Conservation (phyloP, 2,888 invertebrate genomes). For the Cheiracanthium punctorium region DNA sequence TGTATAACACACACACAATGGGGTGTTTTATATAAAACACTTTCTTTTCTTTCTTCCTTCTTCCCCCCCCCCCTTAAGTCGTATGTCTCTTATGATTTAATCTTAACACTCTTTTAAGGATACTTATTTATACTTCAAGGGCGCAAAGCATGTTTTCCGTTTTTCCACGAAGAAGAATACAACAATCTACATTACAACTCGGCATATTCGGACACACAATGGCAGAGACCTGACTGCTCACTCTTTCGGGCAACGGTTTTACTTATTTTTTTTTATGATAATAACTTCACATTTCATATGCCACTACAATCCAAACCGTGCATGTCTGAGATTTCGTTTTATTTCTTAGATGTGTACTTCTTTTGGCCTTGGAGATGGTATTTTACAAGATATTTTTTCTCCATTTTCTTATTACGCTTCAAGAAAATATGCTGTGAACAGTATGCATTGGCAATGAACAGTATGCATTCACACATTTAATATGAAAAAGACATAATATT, state of each 20-base stretch:
- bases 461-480: too few species aligned
- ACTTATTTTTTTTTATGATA: neutral
- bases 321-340: neutral
- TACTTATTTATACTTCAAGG: constrained; percentile 3
- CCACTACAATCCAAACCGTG: neutral
- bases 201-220: neutral
- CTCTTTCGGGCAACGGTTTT: neutral
- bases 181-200: neutral
- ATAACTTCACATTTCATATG: neutral
- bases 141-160: neutral
- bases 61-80: too few species aligned
- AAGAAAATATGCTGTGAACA: too few species aligned
- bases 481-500: too few species aligned
- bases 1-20: too few species aligned
- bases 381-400: neutral
- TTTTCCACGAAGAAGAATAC: neutral
- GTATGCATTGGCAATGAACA: too few species aligned
- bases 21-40: too few species aligned
- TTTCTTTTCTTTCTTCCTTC: too few species aligned
- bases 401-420: neutral
- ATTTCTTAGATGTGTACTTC: neutral
- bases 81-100: too few species aligned
- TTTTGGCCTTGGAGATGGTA: neutral
- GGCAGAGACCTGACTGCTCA: neutral
- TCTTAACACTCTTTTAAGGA: too few species aligned